Evolutionary conservation across 23 tunicate species (phyloP), one percentile per base, ranked within the genome.

Genomic region (Aplidium turbinatum): DNA sequence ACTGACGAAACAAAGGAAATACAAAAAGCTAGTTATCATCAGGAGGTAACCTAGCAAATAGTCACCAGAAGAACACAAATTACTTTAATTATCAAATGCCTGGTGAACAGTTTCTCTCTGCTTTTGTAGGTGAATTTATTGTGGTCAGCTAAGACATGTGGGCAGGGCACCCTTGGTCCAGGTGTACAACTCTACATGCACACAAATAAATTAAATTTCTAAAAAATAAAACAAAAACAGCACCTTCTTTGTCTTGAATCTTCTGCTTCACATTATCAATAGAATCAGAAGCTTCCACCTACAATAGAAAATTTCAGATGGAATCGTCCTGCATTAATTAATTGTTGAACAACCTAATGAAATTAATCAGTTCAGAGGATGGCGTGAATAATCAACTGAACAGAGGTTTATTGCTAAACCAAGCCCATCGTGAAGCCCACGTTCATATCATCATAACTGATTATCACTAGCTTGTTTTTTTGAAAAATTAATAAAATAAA

Each of bases 261-360:
- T 90, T 90, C 23, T 84, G 60, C 62, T 84, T 90, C 52, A 90
- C 90, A 83, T 84, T 90, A 20, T 84, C 97, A 67, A 90, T 89
- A n/a, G 96, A 81, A 71, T 89, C 96, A 31, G 96, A 89, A 45
- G 96, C 89, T 48, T 89, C 96, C 31, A 89, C 96, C 91, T 85
- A 33, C 55, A 69, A 0, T 13, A 39, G 4, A 11, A 55, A 18
- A 55, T 55, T 18, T 6, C 6, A 55, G 6, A 19, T 21, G 13
- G 7, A 55, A 55, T 22, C 6, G 20, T 6, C n/a, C 21, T 55
- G 21, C 13, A 55, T 18, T 6, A 18, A 21, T 6, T 6, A 55
- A 55, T 55, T 18, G 20, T 55, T 13, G 6, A 13, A 6, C 6
- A 18, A 18, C 20, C 22, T 6, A 55, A 21, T 11, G 7, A 19